phyloP scores from a whole-genome alignment of 2,888 invertebrate genomes.

The Anorthoa munda region DNA sequence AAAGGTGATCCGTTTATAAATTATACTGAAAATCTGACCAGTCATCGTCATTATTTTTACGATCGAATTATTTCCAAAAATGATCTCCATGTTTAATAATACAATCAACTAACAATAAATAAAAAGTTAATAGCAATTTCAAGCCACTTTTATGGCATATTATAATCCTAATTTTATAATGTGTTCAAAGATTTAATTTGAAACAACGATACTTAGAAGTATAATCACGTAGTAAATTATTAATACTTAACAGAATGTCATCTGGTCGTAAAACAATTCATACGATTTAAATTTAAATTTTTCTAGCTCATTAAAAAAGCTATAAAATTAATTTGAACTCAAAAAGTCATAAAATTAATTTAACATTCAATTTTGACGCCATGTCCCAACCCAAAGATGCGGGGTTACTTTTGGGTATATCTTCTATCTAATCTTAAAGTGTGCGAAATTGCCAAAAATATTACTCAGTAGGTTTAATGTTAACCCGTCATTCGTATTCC shows the following conservation, averaged over 20 bases:
- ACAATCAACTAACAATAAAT: slow-evolving; percentile 3
- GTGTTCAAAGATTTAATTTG: not conserved
- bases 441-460: too few relatives aligned
- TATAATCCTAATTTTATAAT: not conserved
- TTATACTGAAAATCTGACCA: not conserved
- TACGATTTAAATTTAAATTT: slow-evolving; percentile 9
- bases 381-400: not conserved
- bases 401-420: too few relatives aligned
- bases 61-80: slow-evolving; percentile 17
- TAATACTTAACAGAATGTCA: slow-evolving; percentile 34
- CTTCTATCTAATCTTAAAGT: too few relatives aligned
- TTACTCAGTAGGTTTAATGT: too few relatives aligned
- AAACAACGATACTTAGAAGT: not conserved
- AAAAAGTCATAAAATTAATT: slow-evolving; percentile 24
- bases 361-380: not conserved
- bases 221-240: slow-evolving; percentile 31
- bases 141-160: not conserved
- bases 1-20: not conserved
- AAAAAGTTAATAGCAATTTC: slow-evolving; percentile 3
- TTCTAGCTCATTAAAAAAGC: slow-evolving; percentile 34
- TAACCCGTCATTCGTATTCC: too few relatives aligned
- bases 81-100: not conserved
- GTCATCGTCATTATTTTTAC: slow-evolving; percentile 9
- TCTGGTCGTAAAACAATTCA: slow-evolving; percentile 10
- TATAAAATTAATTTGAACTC: slow-evolving; percentile 22